Evolutionary conservation across 1,140 invertebrate species (phyloP).

Genomic region (Pissodes strobi): DNA sequence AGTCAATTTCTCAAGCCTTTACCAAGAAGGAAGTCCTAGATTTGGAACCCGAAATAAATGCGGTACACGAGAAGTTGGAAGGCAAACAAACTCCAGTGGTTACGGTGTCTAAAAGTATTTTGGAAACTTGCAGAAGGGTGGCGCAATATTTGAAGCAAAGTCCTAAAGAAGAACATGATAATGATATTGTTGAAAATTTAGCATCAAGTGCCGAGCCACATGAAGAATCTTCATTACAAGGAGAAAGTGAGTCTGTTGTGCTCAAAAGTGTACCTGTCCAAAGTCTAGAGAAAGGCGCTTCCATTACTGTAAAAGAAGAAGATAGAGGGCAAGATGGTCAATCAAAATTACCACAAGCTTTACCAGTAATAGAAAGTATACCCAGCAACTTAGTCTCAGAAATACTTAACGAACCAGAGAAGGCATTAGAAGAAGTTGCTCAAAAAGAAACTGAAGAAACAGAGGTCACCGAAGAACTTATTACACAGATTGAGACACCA

Average conservation of each 20-base stretch:
- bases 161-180: not conserved
- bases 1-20: conserved; percentile 14
- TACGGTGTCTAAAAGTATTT: conserved; percentile 23
- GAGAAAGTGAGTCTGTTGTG: too few species aligned
- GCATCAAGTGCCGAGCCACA: too few species aligned
- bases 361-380: too few species aligned
- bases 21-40: not conserved
- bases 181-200: not conserved
- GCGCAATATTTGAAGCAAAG: conserved; percentile 15
- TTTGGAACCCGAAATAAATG: conserved; percentile 4
- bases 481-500: conserved; percentile 33
- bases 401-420: conserved; percentile 21
- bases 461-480: too few species aligned
- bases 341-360: too few species aligned
- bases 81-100: conserved; percentile 15
- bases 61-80: conserved; percentile 21
- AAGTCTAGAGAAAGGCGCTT: too few species aligned
- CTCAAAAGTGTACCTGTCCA: too few species aligned
- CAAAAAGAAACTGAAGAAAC: conserved; percentile 42
- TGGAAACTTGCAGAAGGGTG: conserved; percentile 29
- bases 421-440: conserved; percentile 41
- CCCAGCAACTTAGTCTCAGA: too few species aligned
- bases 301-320: too few species aligned
- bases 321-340: too few species aligned
- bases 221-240: too few species aligned